These are phyloP conservation scores for Amia ocellicauda DNA, from an alignment of 2,113 vertebrate genomes.

Conservation along the genomic window DNA sequence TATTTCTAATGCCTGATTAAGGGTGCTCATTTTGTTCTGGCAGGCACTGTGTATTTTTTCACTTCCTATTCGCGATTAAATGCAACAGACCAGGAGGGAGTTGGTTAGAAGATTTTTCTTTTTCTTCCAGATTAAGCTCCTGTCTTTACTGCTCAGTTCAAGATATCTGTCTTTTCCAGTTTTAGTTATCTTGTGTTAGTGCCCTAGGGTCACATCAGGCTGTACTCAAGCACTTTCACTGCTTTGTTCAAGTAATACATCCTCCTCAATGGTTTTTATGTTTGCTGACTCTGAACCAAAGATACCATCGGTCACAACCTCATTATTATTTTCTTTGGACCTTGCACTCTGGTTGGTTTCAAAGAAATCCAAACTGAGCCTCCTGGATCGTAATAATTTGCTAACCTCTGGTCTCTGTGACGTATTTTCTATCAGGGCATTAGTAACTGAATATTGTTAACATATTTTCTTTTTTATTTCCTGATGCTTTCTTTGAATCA, in stretches of 20 bases:
- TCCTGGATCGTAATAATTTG: slow-evolving; percentile 8
- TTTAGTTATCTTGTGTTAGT: neutral
- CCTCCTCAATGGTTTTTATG: neutral
- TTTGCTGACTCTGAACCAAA: slow-evolving; percentile 8
- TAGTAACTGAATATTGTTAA: neutral
- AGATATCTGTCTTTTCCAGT: neutral
- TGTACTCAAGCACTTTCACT: neutral
- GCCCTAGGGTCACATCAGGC: neutral
- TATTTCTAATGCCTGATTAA: no score
- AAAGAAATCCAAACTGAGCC: slow-evolving; percentile 3
- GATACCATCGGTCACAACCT: slow-evolving; percentile 20
- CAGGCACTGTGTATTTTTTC: no score
- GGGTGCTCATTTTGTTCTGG: no score
- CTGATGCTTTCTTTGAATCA: neutral
- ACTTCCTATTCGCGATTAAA: no score
- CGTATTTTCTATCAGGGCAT: neutral
- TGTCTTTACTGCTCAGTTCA: neutral
- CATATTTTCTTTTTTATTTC: slow-evolving; percentile 7
- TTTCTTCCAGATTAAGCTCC: neutral
- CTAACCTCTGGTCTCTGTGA: neutral
- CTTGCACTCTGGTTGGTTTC: slow-evolving; percentile 5
- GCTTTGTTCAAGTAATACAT: neutral
- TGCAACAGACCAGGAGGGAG: no score
- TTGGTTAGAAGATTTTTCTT: no score
- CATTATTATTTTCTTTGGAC: slow-evolving; percentile 17